phyloP scores from a whole-genome alignment of 2,113 vertebrate genomes.

The Ptilonorhynchus violaceus region DNA sequence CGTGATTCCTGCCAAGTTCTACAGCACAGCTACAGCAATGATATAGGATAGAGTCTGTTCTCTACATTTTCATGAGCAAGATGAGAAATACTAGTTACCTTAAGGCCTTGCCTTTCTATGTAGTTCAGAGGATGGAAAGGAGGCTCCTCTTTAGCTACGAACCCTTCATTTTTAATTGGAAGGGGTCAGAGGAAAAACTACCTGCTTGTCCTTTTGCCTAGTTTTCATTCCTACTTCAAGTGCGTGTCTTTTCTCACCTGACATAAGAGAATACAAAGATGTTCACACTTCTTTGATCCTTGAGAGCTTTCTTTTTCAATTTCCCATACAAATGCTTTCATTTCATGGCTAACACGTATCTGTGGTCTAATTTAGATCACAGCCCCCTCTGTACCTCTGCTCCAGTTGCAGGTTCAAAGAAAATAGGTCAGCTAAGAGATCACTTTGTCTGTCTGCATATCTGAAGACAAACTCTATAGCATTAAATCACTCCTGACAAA shows the following conservation, averaged over 20 bases:
- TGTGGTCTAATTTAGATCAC: background rate
- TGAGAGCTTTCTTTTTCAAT: background rate
- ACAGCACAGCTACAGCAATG: background rate
- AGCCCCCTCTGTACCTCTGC: background rate
- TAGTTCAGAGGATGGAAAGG: background rate
- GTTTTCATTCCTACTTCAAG: background rate
- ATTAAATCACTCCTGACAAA: background rate
- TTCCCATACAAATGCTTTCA: background rate
- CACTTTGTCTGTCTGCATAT: background rate
- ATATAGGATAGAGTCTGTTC: background rate
- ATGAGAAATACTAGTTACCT: background rate
- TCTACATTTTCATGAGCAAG: background rate
- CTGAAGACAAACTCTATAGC: background rate
- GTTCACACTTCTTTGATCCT: background rate
- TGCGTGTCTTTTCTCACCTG: background rate
- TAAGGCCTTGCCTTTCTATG: background rate
- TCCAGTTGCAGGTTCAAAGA: background rate
- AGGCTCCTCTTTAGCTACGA: background rate
- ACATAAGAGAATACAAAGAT: background rate
- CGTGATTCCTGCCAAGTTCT: background rate
- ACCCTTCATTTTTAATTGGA: background rate
- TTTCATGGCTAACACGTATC: background rate
- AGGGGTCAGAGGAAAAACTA: background rate
- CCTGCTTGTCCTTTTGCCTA: background rate
- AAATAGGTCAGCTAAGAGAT: background rate